A percentile compares a stretch with the other conserved stretches of the same genome.
Conservation (phyloP, 1,140 invertebrate genomes). For the Zeugodacus cucurbitae region DNA sequence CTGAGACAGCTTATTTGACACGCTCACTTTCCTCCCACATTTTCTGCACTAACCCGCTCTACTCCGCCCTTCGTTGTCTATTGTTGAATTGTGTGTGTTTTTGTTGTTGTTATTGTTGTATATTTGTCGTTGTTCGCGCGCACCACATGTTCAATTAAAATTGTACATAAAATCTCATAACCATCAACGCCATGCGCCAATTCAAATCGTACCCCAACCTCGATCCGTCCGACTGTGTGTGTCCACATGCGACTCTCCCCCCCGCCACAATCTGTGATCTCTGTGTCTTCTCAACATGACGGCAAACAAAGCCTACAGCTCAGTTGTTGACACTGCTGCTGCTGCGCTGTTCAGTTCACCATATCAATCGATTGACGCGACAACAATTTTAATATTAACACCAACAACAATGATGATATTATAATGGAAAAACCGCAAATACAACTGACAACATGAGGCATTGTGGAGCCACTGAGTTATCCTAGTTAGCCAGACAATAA, state of each 20-base stretch:
- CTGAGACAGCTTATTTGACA: slow-evolving; percentile 25
- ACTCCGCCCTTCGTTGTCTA: background rate
- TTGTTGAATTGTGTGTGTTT: background rate
- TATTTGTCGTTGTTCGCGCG: slow-evolving; percentile 20
- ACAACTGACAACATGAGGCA: background rate
- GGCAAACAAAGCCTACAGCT: background rate
- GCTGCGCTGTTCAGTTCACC: background rate
- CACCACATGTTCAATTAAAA: slow-evolving; percentile 43
- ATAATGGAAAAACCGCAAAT: background rate
- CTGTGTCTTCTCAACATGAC: background rate
- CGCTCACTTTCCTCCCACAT: background rate
- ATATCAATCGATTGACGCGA: slow-evolving; percentile 1
- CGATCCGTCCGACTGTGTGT: too few relatives aligned
- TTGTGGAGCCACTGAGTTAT: too few relatives aligned
- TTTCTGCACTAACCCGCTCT: background rate
- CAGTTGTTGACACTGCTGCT: background rate
- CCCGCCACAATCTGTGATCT: background rate
- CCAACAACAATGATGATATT: background rate
- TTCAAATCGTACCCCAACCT: background rate
- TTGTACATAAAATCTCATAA: slow-evolving; percentile 42
- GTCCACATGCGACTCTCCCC: background rate
- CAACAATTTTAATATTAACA: slow-evolving; percentile 33
- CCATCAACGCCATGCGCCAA: slow-evolving; percentile 27
- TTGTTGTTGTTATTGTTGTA: background rate
- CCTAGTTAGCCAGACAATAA: background rate